Percentiles rank a stretch among this genome's conserved stretches.
Evolutionary conservation across 2,888 invertebrate species (phyloP).

Genomic region (Latheticus oryzae): DNA sequence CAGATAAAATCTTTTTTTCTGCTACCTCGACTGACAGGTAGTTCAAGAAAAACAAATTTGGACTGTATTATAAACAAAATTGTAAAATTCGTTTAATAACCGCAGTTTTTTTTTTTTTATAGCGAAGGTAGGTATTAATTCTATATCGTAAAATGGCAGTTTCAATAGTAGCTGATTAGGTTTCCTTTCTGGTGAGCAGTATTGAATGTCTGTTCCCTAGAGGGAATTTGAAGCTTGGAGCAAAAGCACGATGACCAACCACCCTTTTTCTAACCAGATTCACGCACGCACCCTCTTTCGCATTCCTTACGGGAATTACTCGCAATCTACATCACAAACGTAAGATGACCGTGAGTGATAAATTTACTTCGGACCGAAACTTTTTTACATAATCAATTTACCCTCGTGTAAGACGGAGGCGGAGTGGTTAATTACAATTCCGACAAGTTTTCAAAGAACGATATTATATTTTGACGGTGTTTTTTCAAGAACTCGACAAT

Average conservation of each 20-base stretch:
- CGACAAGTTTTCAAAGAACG: slow-evolving; percentile 39
- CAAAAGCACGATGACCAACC: slow-evolving; percentile 39
- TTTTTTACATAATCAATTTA: slow-evolving; percentile 27
- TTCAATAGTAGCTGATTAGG: slow-evolving; percentile 60
- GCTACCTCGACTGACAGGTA: slow-evolving; percentile 36
- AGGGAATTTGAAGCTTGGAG: slow-evolving; percentile 58
- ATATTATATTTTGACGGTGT: slow-evolving; percentile 22
- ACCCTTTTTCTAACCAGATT: slow-evolving; percentile 36
- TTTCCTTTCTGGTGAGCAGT: slow-evolving; percentile 58
- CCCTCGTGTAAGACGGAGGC: slow-evolving; percentile 32
- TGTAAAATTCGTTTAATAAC: slow-evolving; percentile 16
- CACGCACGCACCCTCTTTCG: slow-evolving; percentile 32
- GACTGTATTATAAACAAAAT: no score
- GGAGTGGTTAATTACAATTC: slow-evolving; percentile 26
- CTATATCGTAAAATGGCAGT: slow-evolving; percentile 49
- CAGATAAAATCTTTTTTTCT: slow-evolving; percentile 41
- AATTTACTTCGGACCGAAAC: slow-evolving; percentile 47
- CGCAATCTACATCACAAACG: slow-evolving; percentile 62
- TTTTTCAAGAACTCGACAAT: slow-evolving; percentile 41
- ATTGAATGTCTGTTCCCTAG: slow-evolving; percentile 61
- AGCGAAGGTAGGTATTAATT: slow-evolving; percentile 48
- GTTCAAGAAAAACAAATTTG: slow-evolving; percentile 25
- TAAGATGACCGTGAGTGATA: slow-evolving; percentile 58
- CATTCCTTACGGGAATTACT: slow-evolving; percentile 55
- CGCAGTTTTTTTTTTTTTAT: neutral